Evolutionary conservation across 1,140 invertebrate genomes (phyloP), one percentile per base, ranked within the genome.

Genomic region (Heliothis subflexa): DNA sequence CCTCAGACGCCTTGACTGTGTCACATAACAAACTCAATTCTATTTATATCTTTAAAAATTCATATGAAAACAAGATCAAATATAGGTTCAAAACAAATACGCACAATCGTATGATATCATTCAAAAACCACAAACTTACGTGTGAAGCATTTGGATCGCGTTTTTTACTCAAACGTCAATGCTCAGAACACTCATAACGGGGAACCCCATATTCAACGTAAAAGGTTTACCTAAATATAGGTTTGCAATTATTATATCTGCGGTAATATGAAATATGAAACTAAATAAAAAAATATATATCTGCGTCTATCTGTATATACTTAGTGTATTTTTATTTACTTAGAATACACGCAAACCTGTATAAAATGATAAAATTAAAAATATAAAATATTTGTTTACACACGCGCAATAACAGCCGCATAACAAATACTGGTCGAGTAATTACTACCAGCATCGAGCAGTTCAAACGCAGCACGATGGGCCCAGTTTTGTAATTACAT

Each of bases 401-500:
- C 5, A 5, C 33, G 7, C 5, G 33, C 33, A 40, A 40, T 40
- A 9, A 25, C 21, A 25, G 21, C 21, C 21, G 21, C 21, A 25
- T 25, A 64, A n/a, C 40, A 66, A 66, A 47, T 66, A 66, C 45
- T 50, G 14, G 18, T 70, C 47, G 16, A 28, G 59, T 52, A 47
- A 64, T 47, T 2, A 66, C n/a, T n/a, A n/a, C n/a, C n/a, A n/a
- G n/a, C 47, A 28, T 3, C 47, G 16, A 28, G 59, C 9, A 68
- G 61, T 70, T 61, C 62, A 78, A 81, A 78, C 59, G 64, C 49
- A 52, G 68, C 80, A 78, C 55, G 52, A 50, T 47, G 78, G 54
- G 72, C 70, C 80, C 21, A 81, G 75, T 81, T 81, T 62, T 78
- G 70, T 77, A 81, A 81, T 81, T 78, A 78, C 52, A 62, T 62